Conservation (phyloP, 2,888 invertebrate genomes). For the Penaeus monodon region DNA sequence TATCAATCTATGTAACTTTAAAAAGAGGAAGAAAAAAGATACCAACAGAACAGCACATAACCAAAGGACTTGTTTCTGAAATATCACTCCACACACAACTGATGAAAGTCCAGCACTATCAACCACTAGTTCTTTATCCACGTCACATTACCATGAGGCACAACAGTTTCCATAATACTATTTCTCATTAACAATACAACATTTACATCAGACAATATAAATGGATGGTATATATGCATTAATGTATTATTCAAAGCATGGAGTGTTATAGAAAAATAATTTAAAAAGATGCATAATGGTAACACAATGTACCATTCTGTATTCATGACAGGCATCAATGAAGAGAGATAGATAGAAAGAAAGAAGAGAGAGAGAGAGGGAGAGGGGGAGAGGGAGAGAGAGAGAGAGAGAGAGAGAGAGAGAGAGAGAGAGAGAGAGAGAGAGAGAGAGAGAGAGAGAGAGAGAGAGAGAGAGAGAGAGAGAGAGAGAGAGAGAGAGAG, state of each 20-base stretch:
- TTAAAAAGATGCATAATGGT: too few relatives aligned
- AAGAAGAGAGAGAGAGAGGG: neutral
- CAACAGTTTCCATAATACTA: conserved; percentile 1
- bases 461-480: neutral
- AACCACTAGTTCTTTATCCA: neutral
- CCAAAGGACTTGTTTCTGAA: neutral
- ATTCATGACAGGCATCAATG: too few relatives aligned
- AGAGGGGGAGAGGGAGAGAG: neutral
- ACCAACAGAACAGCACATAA: too few relatives aligned
- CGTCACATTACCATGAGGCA: conserved; percentile 1
- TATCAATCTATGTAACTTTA: too few relatives aligned
- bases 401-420: neutral
- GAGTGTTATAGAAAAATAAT: neutral
- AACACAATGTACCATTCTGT: too few relatives aligned
- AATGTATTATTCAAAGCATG: neutral
- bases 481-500: neutral
- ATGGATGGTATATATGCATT: neutral
- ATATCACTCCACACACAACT: neutral
- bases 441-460: neutral
- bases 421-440: neutral
- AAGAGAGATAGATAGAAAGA: neutral
- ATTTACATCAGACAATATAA: neutral
- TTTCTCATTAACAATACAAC: neutral
- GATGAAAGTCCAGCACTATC: neutral
- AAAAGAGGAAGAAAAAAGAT: too few relatives aligned